Evolutionary conservation across 2,888 invertebrate genomes (phyloP).

Genomic region (Drosophila eohydei): DNA sequence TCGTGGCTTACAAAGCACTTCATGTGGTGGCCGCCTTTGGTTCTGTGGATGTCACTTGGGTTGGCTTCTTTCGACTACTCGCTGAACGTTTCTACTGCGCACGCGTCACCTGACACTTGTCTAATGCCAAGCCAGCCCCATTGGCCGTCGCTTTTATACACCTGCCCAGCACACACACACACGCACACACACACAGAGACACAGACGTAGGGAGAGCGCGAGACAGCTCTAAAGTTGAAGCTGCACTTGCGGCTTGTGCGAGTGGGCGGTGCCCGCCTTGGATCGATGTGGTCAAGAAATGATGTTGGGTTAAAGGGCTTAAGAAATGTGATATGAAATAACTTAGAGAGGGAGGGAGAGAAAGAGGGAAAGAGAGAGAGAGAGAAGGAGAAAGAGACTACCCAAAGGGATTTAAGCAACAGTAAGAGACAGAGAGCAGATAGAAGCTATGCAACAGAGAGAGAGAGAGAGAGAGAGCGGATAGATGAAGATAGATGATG

Average conservation of each 20-base stretch:
- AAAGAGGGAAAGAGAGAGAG: not conserved
- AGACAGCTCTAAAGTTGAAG: conserved; percentile 35
- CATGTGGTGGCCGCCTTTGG: conserved; percentile 73
- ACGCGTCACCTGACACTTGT: conserved; percentile 64
- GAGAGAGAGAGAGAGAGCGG: not conserved
- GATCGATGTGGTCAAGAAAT: conserved; percentile 34
- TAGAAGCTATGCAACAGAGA: not conserved
- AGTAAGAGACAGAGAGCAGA: not conserved
- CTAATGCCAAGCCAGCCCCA: conserved; percentile 53
- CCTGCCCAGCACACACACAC: conserved; percentile 14
- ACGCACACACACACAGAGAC: not conserved
- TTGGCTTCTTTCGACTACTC: conserved; percentile 30
- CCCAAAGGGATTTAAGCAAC: not conserved
- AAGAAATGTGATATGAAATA: too few species aligned
- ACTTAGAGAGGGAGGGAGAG: not conserved
- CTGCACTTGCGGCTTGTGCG: conserved; percentile 17
- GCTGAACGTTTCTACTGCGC: conserved; percentile 52
- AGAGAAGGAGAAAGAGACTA: not conserved
- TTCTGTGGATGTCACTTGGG: conserved; percentile 37
- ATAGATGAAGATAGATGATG: too few species aligned
- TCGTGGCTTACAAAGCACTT: conserved; percentile 76
- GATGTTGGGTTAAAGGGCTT: conserved; percentile 38
- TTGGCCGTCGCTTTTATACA: conserved; percentile 63
- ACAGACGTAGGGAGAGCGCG: not conserved
- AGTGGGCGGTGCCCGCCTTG: conserved; percentile 19